Base-by-base conservation (phyloP, 2,113 vertebrate species). In the Craseonycteris thonglongyai region DNA sequence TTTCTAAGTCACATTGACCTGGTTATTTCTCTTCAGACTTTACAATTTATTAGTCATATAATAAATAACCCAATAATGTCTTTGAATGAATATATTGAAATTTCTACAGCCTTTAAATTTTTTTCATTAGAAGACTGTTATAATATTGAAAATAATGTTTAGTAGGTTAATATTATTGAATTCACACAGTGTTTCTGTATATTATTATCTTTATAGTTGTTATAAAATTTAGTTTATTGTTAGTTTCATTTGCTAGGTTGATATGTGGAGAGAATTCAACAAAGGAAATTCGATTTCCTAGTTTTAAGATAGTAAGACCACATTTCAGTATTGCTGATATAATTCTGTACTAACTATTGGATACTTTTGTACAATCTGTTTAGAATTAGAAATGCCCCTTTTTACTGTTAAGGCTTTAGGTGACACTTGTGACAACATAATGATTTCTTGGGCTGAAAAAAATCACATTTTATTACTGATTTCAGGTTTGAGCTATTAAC, bases 121-220 rank as follows among this genome's bases (percentile, higher is more conserved):
- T 83, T 95, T 58, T 89, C 21, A 58, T 88, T 89, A 40, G 15
- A 94, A 56, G n/a, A 42, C 10, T 93, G 56, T 61, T 91, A 59
- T 16, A 78, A 71, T 85, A 49, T 45, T 93, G 54, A 87, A 91
- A 93, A 66, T 79, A 83, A 68, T 80, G 28, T 45, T 91, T 89
- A 80, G 2, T 93, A 80, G 35, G 80, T 87, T 87, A 78, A 45
- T 91, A 58, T 47, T 88, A 42, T 51, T 68, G 47, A 78, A 38
- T 15, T 74, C 40, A 93, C 15, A 71, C 71, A 51, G n/a, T 76
- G 7, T 92, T 93, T 90, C 14, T 90, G 10, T 80, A 18, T 88
- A 30, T 66, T 82, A 22, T 45, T 10, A 66, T 85, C 42, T 90
- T 87, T 18, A 66, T 69, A 92, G 22, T 82, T 49, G 21, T 81